These are phyloP conservation scores for Ormyrus pomaceus DNA, from an alignment of 2,888 invertebrate species.

Conservation along the genomic window DNA sequence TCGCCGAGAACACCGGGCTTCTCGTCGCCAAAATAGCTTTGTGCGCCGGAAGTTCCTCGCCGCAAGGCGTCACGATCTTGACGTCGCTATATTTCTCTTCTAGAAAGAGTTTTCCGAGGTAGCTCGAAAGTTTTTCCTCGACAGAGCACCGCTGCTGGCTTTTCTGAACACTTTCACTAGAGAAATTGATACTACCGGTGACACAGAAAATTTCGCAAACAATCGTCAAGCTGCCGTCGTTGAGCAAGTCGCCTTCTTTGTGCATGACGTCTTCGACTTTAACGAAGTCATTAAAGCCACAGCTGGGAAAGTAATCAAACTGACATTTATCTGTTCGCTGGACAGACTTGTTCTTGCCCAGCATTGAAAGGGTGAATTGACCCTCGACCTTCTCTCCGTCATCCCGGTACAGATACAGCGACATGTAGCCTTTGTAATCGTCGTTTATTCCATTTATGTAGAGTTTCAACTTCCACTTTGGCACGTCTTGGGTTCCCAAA, in stretches of 20 bases:
- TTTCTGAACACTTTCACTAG: neutral
- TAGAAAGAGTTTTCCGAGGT: constrained; percentile 16
- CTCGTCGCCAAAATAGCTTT: neutral
- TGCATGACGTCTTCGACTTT: neutral
- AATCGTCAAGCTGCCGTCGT: neutral
- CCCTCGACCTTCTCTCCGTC: neutral
- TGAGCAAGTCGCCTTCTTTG: neutral
- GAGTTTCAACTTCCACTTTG: constrained; percentile 25
- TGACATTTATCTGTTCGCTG: constrained; percentile 1
- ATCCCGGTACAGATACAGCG: constrained; percentile 19
- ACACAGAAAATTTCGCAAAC: constrained; percentile 16
- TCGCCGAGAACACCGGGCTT: no score
- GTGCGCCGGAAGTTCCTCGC: constrained; percentile 1
- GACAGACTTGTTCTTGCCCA: neutral
- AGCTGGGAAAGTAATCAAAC: neutral
- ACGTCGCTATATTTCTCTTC: constrained; percentile 32
- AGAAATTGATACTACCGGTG: neutral
- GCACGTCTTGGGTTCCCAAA: neutral
- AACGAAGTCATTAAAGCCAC: constrained; percentile 5
- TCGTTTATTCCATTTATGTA: constrained; percentile 6
- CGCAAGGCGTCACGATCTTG: constrained; percentile 4
- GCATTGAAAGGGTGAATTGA: neutral
- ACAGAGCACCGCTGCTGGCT: no score
- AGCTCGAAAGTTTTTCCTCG: neutral
- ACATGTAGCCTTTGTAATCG: constrained; percentile 5